These are phyloP conservation scores for Eretmochelys imbricata DNA, from an alignment of 2,113 vertebrate genomes.

Conservation along the genomic window DNA sequence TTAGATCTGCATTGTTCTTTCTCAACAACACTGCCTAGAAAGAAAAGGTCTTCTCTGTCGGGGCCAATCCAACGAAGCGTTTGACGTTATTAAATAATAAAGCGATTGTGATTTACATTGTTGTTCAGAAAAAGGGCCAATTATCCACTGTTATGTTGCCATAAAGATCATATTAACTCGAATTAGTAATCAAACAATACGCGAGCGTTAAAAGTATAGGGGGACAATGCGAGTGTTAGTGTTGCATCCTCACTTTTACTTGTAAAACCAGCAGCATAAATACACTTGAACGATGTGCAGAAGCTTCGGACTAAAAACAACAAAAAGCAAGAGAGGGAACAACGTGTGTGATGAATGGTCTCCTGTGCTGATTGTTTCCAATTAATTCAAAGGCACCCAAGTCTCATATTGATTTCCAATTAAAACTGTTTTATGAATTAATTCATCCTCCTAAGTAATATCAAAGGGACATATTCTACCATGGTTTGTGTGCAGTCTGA, in stretches of 20 bases:
- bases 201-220: slow-evolving; percentile 81
- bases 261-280: slow-evolving; percentile 70
- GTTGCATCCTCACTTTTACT: slow-evolving; percentile 78
- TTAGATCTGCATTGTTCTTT: slow-evolving; percentile 88
- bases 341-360: slow-evolving; percentile 56
- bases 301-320: slow-evolving; percentile 55
- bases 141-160: slow-evolving; percentile 92
- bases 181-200: slow-evolving; percentile 94
- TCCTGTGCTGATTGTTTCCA: slow-evolving; percentile 66
- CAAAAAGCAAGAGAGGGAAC: slow-evolving; percentile 20
- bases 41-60: slow-evolving; percentile 88
- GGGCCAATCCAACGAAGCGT: slow-evolving; percentile 92
- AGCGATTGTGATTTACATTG: slow-evolving; percentile 95
- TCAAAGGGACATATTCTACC: not conserved
- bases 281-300: slow-evolving; percentile 48
- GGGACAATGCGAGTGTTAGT: slow-evolving; percentile 76
- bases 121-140: slow-evolving; percentile 89
- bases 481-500: not conserved
- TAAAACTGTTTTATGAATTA: slow-evolving; percentile 57
- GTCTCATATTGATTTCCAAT: slow-evolving; percentile 15
- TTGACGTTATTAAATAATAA: slow-evolving; percentile 99
- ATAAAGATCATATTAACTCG: slow-evolving; percentile 95
- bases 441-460: slow-evolving; percentile 18
- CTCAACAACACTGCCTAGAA: slow-evolving; percentile 83
- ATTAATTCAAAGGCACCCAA: slow-evolving; percentile 71